Percentiles rank a stretch among this genome's conserved stretches.
Conservation (phyloP, 2,113 vertebrate genomes). For the Xenopus borealis region DNA sequence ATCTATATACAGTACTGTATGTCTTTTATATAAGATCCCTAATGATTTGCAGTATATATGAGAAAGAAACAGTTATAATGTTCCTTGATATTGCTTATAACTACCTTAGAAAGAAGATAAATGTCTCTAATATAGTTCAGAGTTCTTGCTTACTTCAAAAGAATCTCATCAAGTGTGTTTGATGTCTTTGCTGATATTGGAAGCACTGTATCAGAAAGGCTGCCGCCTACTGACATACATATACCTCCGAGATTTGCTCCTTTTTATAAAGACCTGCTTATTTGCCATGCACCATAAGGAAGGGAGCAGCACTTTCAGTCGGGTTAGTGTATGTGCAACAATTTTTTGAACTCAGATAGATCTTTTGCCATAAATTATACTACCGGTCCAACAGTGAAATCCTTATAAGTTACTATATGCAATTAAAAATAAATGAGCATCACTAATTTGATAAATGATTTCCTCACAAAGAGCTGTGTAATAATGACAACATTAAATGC, state of each 20-base stretch:
- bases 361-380: background rate
- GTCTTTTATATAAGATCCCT: too few relatives aligned
- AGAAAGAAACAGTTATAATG: background rate
- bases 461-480: background rate
- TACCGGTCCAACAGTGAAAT: background rate
- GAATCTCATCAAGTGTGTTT: constrained; percentile 1
- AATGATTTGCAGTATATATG: background rate
- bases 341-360: background rate
- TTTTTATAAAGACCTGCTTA: background rate
- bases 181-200: constrained; percentile 13
- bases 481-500: constrained; percentile 5
- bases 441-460: constrained; percentile 8
- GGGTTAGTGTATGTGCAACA: background rate
- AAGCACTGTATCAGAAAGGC: background rate
- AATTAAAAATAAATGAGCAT: constrained; percentile 6
- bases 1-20: too few relatives aligned
- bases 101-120: background rate
- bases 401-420: background rate
- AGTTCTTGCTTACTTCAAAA: background rate
- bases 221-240: background rate
- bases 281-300: background rate
- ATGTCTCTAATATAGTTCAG: background rate
- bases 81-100: background rate
- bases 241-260: background rate
- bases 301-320: too few relatives aligned